Percentiles rank a stretch among this genome's conserved stretches.
Conservation (phyloP, 2,888 invertebrate genomes). For the Xestobium rufovillosum region DNA sequence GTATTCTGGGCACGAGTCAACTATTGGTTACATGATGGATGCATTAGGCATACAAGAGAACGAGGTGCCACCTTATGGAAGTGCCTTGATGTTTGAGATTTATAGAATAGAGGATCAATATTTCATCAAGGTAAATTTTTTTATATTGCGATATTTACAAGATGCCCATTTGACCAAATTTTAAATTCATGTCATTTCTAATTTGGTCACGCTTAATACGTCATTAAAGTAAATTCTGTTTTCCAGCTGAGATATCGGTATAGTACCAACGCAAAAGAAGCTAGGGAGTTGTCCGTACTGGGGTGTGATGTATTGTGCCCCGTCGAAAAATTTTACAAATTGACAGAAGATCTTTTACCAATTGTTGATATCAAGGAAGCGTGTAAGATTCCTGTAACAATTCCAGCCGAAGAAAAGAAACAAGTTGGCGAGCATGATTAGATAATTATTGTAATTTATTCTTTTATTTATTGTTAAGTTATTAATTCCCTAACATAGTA, state of each 20-base stretch:
- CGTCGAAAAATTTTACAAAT: constrained; percentile 19
- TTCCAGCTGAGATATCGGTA: constrained; percentile 26
- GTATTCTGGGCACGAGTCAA: constrained; percentile 37
- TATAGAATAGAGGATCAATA: constrained; percentile 25
- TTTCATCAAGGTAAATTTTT: constrained; percentile 24
- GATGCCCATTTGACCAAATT: neutral
- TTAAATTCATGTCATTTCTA: neutral
- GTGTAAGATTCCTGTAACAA: neutral
- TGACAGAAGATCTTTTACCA: constrained; percentile 13
- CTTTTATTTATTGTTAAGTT: too few species aligned
- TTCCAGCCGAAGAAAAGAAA: neutral
- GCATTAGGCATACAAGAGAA: constrained; percentile 26
- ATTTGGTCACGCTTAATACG: constrained; percentile 23
- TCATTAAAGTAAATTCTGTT: constrained; percentile 23
- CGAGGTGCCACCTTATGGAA: constrained; percentile 34
- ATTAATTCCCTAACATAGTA: too few species aligned
- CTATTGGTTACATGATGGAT: constrained; percentile 31
- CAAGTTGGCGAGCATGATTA: too few species aligned
- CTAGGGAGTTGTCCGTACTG: constrained; percentile 24
- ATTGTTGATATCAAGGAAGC: neutral
- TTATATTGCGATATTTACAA: constrained; percentile 4
- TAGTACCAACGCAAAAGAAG: constrained; percentile 20
- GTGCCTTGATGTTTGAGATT: constrained; percentile 32
- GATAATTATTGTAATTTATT: too few species aligned
- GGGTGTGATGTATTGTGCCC: constrained; percentile 29